Conservation (phyloP, 2,797 vertebrate species). For the Typhlichthys subterraneus region DNA sequence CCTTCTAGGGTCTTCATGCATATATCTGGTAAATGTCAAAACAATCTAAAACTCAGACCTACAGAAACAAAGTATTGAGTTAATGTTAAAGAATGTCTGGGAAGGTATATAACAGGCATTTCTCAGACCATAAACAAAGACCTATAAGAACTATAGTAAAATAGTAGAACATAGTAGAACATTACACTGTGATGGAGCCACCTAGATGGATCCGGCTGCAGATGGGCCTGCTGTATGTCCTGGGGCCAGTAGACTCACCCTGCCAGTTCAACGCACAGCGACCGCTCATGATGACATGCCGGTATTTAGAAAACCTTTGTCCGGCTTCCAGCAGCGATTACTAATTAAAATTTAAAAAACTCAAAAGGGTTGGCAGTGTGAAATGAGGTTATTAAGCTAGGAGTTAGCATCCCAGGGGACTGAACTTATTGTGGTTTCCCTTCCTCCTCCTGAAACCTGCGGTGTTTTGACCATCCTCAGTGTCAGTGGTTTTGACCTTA, state of each 20-base stretch:
- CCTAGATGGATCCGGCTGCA: slow-evolving; percentile 13
- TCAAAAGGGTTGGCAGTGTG: slow-evolving; percentile 44
- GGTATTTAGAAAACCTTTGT: slow-evolving; percentile 54
- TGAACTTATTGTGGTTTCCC: neutral
- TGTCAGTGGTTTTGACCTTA: slow-evolving; percentile 5
- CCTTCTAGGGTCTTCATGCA: no score
- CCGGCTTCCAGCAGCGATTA: slow-evolving; percentile 62
- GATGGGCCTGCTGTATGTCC: slow-evolving; percentile 45
- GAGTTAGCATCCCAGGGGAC: slow-evolving; percentile 18
- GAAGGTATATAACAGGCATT: no score
- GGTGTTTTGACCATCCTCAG: neutral
- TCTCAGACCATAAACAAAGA: no score
- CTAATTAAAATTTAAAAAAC: slow-evolving; percentile 62
- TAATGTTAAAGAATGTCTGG: no score
- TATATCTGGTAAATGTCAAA: no score
- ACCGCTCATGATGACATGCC: slow-evolving; percentile 46
- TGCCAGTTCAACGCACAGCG: slow-evolving; percentile 64
- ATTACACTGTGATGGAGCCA: neutral
- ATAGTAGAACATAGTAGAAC: neutral
- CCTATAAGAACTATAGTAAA: no score
- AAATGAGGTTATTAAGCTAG: slow-evolving; percentile 36
- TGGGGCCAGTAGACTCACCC: slow-evolving; percentile 56
- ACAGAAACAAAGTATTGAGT: no score
- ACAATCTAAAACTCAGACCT: no score
- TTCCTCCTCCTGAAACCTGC: neutral